These are phyloP conservation scores for Eupithecia pulchellata DNA, from an alignment of 2,888 invertebrate genomes.

Conservation along the genomic window DNA sequence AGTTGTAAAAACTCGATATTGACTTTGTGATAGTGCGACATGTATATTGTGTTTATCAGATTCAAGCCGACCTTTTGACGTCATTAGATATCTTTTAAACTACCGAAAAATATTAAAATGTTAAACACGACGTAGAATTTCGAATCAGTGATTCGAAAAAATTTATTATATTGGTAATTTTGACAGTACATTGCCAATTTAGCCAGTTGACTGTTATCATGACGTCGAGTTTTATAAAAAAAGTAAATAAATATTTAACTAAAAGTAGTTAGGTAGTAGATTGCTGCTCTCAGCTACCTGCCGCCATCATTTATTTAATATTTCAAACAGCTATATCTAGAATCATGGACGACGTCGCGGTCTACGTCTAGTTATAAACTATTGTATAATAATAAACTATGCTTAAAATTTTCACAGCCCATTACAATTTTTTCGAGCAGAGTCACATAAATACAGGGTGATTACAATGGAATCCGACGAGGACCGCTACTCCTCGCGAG, in stretches of 20 bases:
- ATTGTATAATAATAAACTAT: too few relatives aligned
- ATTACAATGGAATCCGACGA: slow-evolving; percentile 33
- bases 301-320: too few relatives aligned
- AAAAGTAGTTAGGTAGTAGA: too few relatives aligned
- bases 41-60: slow-evolving; percentile 50
- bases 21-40: slow-evolving; percentile 68
- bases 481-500: slow-evolving; percentile 71
- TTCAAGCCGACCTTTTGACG: slow-evolving; percentile 55
- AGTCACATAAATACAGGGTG: slow-evolving; percentile 17
- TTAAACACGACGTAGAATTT: too few relatives aligned
- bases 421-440: too few relatives aligned
- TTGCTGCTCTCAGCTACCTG: too few relatives aligned
- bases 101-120: not conserved
- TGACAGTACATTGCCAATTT: not conserved
- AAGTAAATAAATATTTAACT: too few relatives aligned
- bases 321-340: too few relatives aligned
- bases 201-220: not conserved
- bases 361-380: too few relatives aligned
- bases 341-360: too few relatives aligned
- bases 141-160: not conserved
- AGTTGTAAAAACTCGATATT: slow-evolving; percentile 72
- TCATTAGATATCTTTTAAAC: slow-evolving; percentile 37
- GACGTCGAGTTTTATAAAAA: not conserved
- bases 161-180: not conserved
- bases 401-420: too few relatives aligned